Percentiles rank a stretch among this genome's conserved stretches.
These are phyloP conservation scores for Amiota communis DNA, from an alignment of 2,888 invertebrate species.

Conservation along the genomic window DNA sequence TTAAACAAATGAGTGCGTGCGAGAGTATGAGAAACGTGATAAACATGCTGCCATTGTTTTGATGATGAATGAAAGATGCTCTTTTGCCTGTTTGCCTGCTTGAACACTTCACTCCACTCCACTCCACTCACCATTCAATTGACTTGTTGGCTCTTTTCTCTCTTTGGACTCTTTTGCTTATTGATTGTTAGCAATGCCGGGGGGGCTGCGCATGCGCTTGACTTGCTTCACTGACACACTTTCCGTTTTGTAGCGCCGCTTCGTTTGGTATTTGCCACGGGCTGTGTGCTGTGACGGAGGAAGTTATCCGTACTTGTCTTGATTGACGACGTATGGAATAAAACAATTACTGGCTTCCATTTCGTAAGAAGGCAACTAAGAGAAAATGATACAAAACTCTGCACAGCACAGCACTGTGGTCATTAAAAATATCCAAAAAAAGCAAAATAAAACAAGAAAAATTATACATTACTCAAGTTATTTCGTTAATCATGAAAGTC, in stretches of 20 bases:
- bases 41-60: too few relatives aligned
- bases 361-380: constrained; percentile 7
- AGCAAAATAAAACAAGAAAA: background rate
- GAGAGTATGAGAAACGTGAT: too few relatives aligned
- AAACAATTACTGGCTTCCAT: constrained; percentile 22
- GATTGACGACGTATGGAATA: background rate
- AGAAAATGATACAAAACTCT: background rate
- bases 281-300: background rate
- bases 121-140: background rate
- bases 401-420: background rate
- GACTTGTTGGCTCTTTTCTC: background rate
- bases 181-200: background rate
- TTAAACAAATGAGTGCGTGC: too few relatives aligned
- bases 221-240: constrained; percentile 23
- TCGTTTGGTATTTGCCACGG: background rate
- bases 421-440: constrained; percentile 3
- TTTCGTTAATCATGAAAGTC: too few relatives aligned
- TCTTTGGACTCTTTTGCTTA: background rate
- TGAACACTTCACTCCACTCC: background rate
- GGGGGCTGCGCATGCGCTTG: constrained; percentile 19
- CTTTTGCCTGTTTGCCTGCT: background rate
- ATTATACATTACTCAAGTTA: background rate
- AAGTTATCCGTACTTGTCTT: constrained; percentile 1
- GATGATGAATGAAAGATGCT: background rate
- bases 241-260: background rate